These are phyloP conservation scores for Xiphophorus birchmanni DNA, from an alignment of 2,797 vertebrate genomes.

Conservation along the genomic window DNA sequence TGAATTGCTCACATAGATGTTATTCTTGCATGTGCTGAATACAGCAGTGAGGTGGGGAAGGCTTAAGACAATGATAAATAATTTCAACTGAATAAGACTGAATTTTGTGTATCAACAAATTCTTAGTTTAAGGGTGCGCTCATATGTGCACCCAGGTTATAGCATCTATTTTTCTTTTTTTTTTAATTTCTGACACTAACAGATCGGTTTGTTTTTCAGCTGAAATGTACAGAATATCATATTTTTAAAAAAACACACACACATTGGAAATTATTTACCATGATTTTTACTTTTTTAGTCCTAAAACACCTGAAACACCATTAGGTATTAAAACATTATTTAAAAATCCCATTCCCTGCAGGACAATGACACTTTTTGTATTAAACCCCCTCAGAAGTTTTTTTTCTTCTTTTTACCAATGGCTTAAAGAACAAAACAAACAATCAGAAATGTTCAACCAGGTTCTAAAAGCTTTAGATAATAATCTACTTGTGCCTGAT, in stretches of 20 bases:
- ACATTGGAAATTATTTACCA: neutral
- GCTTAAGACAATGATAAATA: neutral
- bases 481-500: neutral
- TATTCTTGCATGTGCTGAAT: neutral
- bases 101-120: neutral
- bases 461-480: slow-evolving; percentile 6
- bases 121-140: neutral
- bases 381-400: neutral
- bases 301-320: neutral
- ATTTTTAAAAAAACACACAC: neutral
- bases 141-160: neutral
- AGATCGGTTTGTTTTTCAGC: neutral
- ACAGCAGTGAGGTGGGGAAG: neutral
- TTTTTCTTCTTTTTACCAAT: neutral
- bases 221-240: neutral
- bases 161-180: neutral
- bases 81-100: neutral
- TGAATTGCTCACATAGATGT: neutral
- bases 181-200: neutral
- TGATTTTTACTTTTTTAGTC: neutral
- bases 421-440: neutral
- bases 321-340: neutral
- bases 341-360: neutral
- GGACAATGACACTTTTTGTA: neutral
- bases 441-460: slow-evolving; percentile 1